A percentile compares a stretch with the other conserved stretches of the same genome.
These are phyloP conservation scores for Acanthurus tractus DNA, from an alignment of 2,797 vertebrate species.

Conservation along the genomic window DNA sequence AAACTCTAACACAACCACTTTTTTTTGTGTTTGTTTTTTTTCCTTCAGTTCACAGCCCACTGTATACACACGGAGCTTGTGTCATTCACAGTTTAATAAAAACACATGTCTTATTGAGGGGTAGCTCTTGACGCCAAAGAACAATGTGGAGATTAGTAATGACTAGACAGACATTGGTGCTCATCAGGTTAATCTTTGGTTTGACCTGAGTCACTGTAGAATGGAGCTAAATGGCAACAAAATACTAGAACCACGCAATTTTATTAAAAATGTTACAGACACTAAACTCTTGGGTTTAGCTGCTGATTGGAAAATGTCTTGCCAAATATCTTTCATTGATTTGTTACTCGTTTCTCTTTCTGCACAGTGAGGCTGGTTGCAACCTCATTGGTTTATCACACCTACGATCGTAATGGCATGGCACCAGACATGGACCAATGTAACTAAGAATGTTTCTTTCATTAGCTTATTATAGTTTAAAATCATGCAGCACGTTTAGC, in stretches of 20 bases:
- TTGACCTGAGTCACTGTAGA: neutral
- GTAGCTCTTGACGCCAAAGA: neutral
- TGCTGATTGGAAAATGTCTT: neutral
- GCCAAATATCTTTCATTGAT: no score
- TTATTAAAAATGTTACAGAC: neutral
- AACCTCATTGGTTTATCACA: neutral
- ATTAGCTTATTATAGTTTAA: neutral
- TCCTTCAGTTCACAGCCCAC: neutral
- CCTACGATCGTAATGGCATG: neutral
- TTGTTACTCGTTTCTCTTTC: neutral
- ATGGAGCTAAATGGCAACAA: neutral
- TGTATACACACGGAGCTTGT: neutral
- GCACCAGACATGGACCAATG: neutral
- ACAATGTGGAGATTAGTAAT: conserved; percentile 1
- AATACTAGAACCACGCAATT: neutral
- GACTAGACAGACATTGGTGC: neutral
- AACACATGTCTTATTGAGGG: neutral
- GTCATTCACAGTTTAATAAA: neutral
- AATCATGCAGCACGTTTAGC: neutral
- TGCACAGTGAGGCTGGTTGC: neutral
- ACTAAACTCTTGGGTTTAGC: neutral
- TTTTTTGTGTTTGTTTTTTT: neutral
- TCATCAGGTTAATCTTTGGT: neutral
- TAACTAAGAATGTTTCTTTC: neutral
- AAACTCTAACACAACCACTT: neutral